These are phyloP conservation scores for Drosophila tropicalis DNA, from an alignment of 1,140 invertebrate genomes.

Conservation along the genomic window DNA sequence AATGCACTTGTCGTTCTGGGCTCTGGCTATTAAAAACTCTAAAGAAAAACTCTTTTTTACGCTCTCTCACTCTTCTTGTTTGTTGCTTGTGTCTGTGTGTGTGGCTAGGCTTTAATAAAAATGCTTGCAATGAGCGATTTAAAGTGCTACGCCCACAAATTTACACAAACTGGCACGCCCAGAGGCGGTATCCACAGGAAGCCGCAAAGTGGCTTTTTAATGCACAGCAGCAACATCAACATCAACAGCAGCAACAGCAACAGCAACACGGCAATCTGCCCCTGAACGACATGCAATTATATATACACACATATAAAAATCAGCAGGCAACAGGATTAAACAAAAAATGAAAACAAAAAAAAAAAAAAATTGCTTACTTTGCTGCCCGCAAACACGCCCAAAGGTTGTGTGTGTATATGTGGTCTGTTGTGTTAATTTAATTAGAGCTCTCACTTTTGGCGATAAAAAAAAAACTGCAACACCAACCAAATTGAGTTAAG, in stretches of 20 bases:
- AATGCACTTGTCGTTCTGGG: slow-evolving; percentile 69
- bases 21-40: slow-evolving; percentile 3
- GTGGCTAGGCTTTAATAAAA: slow-evolving; percentile 36
- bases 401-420: slow-evolving; percentile 42
- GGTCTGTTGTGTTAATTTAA: slow-evolving; percentile 78
- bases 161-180: slow-evolving; percentile 56
- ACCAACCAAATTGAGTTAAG: background rate
- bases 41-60: slow-evolving; percentile 8
- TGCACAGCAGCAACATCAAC: slow-evolving; percentile 60
- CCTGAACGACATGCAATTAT: slow-evolving; percentile 58
- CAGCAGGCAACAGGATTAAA: slow-evolving; percentile 37
- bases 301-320: slow-evolving; percentile 54
- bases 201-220: slow-evolving; percentile 80
- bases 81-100: background rate
- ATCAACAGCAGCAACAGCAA: slow-evolving; percentile 16
- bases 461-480: background rate
- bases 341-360: slow-evolving; percentile 22
- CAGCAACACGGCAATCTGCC: slow-evolving; percentile 15
- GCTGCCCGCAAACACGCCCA: slow-evolving; percentile 55
- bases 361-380: slow-evolving; percentile 72
- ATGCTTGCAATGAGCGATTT: slow-evolving; percentile 51
- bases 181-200: slow-evolving; percentile 73
- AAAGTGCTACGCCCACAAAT: slow-evolving; percentile 69
- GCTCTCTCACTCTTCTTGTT: background rate
- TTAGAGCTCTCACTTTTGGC: slow-evolving; percentile 42